Evolutionary conservation across 2,797 vertebrate species (phyloP), one percentile per base, ranked within the genome.

Genomic region (Peromyscus eremicus): DNA sequence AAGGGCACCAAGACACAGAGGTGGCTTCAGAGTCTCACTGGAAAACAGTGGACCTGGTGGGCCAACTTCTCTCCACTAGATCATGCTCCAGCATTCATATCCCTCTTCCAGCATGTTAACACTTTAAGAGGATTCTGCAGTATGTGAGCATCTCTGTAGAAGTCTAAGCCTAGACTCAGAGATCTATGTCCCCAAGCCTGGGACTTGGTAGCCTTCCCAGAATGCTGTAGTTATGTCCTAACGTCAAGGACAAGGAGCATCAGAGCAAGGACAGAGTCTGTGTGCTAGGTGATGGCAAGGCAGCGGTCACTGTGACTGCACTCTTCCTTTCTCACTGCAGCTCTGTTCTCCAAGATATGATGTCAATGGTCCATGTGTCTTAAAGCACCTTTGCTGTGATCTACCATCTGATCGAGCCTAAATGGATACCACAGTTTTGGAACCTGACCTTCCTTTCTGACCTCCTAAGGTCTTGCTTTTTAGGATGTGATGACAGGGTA

Each of bases 91-190:
- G 32, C 75, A 71, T 46, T 81, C 55, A 75, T 66, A 49, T 3
- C 11, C 11, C 32, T 2, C 6, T 7, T 16, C 29, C 21, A 73
- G 43, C 46, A 40, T 66, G 19, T 93, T 71, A 79, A 80, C 17
- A 27, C 14, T 88, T 76, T 46, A 80, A 34, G 46, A 94, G 21
- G 19, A 46, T 92, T 90, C 97, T 79, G 19, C 5, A 89, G 34
- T 87, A 68, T 43, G 34, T 64, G 73, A 88, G 6, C 75, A 25
- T 89, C 25, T 91, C 34, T 92, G 89, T 83, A 87, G 82, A 83
- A 95, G 23, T 89, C 60, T 64, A 91, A 89, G n/a, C 29, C 37
- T 37, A 23, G 66, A 62, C 19, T 76, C 29, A 66, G 64, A 93
- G 25, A 57, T 76, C 6, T 34, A 5, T 55, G 34, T 88, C 6